Evolutionary conservation across 92 coral and sea anemone genomes (phyloP).

Genomic region (Porites lobata): DNA sequence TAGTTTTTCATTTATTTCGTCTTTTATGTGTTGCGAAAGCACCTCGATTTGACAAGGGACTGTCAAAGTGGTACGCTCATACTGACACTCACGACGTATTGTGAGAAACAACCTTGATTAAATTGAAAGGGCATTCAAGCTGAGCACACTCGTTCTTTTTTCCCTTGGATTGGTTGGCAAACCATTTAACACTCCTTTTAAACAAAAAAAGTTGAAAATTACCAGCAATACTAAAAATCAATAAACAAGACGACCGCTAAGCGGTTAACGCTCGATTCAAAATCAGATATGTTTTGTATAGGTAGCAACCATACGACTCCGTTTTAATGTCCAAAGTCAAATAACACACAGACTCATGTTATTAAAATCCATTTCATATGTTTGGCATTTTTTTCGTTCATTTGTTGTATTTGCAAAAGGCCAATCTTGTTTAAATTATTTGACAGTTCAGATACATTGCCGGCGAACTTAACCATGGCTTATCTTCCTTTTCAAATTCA

Average conservation of each 20-base stretch:
- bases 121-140: constrained; percentile 21
- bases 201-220: background rate
- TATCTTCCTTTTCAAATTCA: background rate
- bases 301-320: background rate
- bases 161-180: too few relatives aligned
- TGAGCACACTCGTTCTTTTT: background rate
- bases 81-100: background rate
- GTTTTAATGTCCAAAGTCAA: background rate
- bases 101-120: constrained; percentile 9
- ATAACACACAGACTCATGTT: background rate
- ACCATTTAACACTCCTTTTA: background rate
- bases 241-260: background rate
- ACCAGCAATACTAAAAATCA: background rate
- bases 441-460: constrained; percentile 8
- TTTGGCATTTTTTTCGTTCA: background rate
- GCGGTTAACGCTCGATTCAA: background rate
- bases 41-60: constrained; percentile 11
- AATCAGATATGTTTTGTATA: background rate
- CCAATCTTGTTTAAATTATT: background rate
- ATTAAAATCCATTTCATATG: background rate
- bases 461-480: background rate
- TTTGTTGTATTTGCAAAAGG: constrained; percentile 7
- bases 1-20: constrained; percentile 12
- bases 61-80: background rate
- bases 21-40: background rate